These are phyloP conservation scores for Champsocephalus esox DNA, from an alignment of 2,797 vertebrate genomes.

Conservation along the genomic window DNA sequence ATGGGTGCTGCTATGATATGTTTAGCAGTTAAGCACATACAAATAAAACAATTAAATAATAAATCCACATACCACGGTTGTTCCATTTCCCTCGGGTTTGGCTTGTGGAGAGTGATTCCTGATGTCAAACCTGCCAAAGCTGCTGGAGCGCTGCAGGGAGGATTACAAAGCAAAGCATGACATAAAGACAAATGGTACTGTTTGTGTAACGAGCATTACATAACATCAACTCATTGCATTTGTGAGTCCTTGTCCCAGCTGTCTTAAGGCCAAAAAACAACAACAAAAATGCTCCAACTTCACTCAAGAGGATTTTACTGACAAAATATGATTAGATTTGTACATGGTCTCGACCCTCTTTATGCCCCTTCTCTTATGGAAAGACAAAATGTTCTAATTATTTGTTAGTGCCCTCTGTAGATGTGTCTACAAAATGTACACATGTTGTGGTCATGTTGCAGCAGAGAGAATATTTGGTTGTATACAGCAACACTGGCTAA, in stretches of 20 bases:
- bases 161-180: constrained; percentile 17
- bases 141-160: constrained; percentile 90
- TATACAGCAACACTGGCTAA: not conserved
- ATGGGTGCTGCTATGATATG: too few relatives aligned
- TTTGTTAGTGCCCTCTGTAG: not conserved
- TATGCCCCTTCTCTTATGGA: not conserved
- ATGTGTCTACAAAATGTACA: not conserved
- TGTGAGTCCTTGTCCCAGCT: not conserved
- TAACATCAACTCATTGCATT: not conserved
- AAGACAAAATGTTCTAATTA: not conserved
- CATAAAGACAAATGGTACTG: not conserved
- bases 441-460: not conserved
- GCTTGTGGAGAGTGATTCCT: constrained; percentile 79
- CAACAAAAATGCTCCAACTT: constrained; percentile 1
- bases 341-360: not conserved
- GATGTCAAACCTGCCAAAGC: constrained; percentile 95
- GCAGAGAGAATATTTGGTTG: not conserved
- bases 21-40: not conserved
- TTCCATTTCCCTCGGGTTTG: constrained; percentile 85
- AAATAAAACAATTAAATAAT: not conserved
- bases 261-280: not conserved
- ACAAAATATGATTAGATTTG: constrained; percentile 7
- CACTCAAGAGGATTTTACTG: not conserved
- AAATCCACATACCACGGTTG: constrained; percentile 70
- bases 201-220: constrained; percentile 1